phyloP scores from a whole-genome alignment of 2,113 vertebrate species.

The Calyptommatus sinebrachiatus region DNA sequence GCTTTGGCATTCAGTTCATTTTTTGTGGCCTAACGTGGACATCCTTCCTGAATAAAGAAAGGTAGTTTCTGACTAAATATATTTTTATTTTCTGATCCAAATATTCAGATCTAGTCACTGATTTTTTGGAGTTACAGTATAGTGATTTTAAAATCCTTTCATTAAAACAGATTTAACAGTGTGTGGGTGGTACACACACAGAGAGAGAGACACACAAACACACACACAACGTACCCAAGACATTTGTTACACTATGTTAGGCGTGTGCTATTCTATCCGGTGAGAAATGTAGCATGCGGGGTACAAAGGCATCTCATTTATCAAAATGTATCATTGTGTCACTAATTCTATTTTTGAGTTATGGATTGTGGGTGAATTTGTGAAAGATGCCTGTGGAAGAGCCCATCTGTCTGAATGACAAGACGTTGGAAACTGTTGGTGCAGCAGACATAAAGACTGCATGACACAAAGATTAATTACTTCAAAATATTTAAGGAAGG shows the following conservation, averaged over 20 bases:
- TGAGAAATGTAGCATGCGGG: conserved; percentile 58
- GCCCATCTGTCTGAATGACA: background rate
- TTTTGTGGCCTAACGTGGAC: background rate
- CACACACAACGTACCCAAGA: conserved; percentile 5
- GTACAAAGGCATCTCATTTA: conserved; percentile 59
- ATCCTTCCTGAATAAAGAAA: conserved; percentile 24
- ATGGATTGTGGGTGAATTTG: conserved; percentile 25
- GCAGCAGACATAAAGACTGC: conserved; percentile 27
- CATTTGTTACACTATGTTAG: conserved; percentile 61
- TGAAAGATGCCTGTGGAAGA: conserved; percentile 42
- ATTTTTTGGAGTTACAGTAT: conserved; percentile 39
- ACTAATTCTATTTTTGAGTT: conserved; percentile 30
- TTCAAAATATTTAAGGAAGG: conserved; percentile 61
- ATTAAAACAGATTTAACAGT: conserved; percentile 53
- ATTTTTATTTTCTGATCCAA: conserved; percentile 6
- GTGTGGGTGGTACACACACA: conserved; percentile 39
- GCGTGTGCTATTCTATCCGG: conserved; percentile 56
- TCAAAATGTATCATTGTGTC: conserved; percentile 50
- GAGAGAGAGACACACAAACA: background rate
- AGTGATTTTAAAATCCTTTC: conserved; percentile 52
- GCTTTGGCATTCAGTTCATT: background rate
- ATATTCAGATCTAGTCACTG: conserved; percentile 38
- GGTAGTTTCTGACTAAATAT: conserved; percentile 12
- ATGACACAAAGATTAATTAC: conserved; percentile 35
- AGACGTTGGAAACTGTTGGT: conserved; percentile 58